Percentiles rank a stretch among this genome's conserved stretches.
Evolutionary conservation across 2,113 vertebrate genomes (phyloP).

Genomic region (Kryptolebias marmoratus): DNA sequence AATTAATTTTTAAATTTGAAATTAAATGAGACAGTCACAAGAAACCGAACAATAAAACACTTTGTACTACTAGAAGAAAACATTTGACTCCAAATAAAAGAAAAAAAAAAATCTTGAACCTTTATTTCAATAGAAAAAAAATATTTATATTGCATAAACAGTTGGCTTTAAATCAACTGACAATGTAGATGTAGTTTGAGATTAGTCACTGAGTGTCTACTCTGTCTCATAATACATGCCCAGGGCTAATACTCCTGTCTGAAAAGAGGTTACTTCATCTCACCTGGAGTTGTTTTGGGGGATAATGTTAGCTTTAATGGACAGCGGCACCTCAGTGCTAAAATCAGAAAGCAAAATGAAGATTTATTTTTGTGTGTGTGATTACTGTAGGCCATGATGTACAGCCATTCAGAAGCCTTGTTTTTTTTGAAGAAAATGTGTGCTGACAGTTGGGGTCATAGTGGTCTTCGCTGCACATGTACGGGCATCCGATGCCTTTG

Average conservation of each 20-base stretch:
- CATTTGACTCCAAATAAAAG: too few species aligned
- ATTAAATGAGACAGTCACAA: constrained; percentile 22
- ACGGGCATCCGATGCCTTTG: not conserved
- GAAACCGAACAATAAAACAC: not conserved
- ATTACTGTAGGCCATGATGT: not conserved
- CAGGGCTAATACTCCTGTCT: constrained; percentile 19
- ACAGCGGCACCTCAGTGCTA: not conserved
- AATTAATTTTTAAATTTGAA: constrained; percentile 46
- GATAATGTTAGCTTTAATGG: too few species aligned
- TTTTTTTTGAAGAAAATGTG: not conserved
- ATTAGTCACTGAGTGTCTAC: too few species aligned
- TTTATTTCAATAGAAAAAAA: too few species aligned
- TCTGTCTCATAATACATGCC: constrained; percentile 8
- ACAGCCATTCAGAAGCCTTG: not conserved
- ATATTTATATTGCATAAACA: too few species aligned
- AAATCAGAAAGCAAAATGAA: not conserved
- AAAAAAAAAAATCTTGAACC: too few species aligned
- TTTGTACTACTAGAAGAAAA: too few species aligned
- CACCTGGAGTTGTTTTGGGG: constrained; percentile 47
- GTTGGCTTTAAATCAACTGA: constrained; percentile 12
- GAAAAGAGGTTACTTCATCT: constrained; percentile 42
- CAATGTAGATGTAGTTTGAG: constrained; percentile 32
- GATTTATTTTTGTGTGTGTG: not conserved
- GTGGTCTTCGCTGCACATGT: constrained; percentile 17
- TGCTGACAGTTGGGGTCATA: constrained; percentile 12